Percentiles rank a stretch among this genome's conserved stretches.
phyloP scores from a whole-genome alignment of 2,113 vertebrate genomes.

The Anhinga rufa region DNA sequence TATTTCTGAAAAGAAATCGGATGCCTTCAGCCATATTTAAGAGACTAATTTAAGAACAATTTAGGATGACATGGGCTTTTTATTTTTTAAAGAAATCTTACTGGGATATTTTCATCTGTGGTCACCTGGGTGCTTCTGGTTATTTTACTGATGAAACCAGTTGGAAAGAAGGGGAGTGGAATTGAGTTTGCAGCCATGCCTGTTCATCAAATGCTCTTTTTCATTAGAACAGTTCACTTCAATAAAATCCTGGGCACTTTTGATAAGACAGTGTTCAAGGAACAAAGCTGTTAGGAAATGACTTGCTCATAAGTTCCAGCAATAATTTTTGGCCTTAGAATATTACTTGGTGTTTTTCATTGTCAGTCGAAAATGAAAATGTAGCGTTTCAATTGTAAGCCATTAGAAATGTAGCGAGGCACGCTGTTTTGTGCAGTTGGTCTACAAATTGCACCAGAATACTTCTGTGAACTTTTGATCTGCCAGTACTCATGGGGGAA shows the following conservation, averaged over 20 bases:
- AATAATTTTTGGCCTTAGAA: constrained; percentile 72
- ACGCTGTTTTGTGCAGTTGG: constrained; percentile 58
- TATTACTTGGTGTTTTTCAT: constrained; percentile 67
- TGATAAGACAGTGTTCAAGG: constrained; percentile 64
- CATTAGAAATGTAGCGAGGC: constrained; percentile 58
- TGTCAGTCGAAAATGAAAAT: constrained; percentile 75
- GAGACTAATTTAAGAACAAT: not conserved
- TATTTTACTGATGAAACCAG: constrained; percentile 38
- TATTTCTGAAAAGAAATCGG: not conserved
- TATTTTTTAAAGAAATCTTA: not conserved
- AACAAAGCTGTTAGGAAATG: constrained; percentile 70
- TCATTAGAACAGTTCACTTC: constrained; percentile 67
- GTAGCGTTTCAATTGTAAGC: constrained; percentile 71
- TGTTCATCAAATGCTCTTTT: constrained; percentile 54
- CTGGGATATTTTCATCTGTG: not conserved
- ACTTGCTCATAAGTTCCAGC: constrained; percentile 63
- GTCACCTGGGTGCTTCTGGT: constrained; percentile 14
- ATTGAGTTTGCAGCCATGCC: constrained; percentile 12
- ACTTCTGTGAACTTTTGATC: constrained; percentile 71
- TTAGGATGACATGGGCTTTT: no score
- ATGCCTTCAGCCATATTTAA: constrained; percentile 30
- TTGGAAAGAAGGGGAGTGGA: not conserved
- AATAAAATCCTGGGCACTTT: constrained; percentile 63
- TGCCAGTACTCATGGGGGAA: constrained; percentile 13
- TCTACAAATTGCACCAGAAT: constrained; percentile 72